Conservation (phyloP, 2,113 vertebrate species). For the Emberiza fucata region DNA sequence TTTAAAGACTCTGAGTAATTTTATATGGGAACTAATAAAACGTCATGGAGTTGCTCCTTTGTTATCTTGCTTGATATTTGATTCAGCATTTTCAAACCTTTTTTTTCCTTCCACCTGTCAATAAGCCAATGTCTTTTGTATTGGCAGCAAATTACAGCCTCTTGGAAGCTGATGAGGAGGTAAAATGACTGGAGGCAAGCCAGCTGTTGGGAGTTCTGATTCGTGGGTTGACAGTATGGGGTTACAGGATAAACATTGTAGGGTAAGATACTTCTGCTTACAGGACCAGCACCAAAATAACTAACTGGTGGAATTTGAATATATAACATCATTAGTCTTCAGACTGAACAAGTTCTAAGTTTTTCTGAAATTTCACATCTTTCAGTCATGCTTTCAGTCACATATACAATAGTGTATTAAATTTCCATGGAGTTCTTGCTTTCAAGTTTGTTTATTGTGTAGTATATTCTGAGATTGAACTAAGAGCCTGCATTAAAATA, state of each 20-base stretch:
- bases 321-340: not conserved
- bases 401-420: not conserved
- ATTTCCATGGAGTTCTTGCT: not conserved
- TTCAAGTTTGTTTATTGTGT: not conserved
- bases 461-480: not conserved
- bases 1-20: not conserved
- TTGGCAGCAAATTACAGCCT: constrained; percentile 10
- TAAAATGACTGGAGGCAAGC: constrained; percentile 44
- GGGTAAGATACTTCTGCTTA: not conserved
- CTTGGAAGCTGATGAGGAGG: constrained; percentile 26
- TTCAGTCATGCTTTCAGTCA: not conserved
- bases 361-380: not conserved
- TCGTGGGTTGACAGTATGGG: not conserved
- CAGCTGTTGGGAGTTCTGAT: not conserved
- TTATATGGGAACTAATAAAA: not conserved
- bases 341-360: not conserved
- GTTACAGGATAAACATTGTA: constrained; percentile 20
- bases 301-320: not conserved
- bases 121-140: constrained; percentile 20
- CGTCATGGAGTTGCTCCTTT: not conserved
- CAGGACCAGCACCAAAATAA: not conserved
- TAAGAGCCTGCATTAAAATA: not conserved
- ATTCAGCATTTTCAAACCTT: not conserved
- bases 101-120: not conserved
- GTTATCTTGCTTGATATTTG: not conserved